Evolutionary conservation across 2,797 vertebrate genomes (phyloP).

Genomic region (Antrozous pallidus): DNA sequence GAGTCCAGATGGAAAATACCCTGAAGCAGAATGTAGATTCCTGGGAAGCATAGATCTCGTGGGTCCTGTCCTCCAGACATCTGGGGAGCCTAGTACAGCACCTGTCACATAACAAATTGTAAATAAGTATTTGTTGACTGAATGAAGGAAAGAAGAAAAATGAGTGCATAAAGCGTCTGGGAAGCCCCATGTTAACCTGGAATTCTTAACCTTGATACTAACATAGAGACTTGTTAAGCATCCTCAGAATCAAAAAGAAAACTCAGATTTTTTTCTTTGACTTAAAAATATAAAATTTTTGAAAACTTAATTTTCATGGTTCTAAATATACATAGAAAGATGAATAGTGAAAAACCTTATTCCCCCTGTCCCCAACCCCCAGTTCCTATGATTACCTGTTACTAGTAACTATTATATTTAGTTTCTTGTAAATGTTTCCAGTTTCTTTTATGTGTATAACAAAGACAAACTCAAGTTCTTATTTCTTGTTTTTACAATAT

Average conservation of each 20-base stretch:
- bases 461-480: neutral
- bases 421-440: neutral
- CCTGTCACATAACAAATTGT: neutral
- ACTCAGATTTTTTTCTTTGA: neutral
- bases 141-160: neutral
- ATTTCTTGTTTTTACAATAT: neutral
- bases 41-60: neutral
- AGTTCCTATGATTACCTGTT: neutral
- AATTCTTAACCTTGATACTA: neutral
- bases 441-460: neutral
- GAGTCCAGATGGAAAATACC: neutral
- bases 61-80: neutral
- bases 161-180: neutral
- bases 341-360: neutral
- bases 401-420: neutral
- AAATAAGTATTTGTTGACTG: conserved; percentile 2
- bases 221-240: neutral
- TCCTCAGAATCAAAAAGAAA: neutral
- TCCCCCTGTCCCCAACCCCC: neutral
- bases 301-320: neutral
- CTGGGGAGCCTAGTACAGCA: neutral
- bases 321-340: neutral
- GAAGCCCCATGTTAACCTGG: neutral
- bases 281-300: neutral
- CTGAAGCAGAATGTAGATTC: neutral